A percentile compares a stretch with the other conserved stretches of the same genome.
phyloP scores from a whole-genome alignment of 2,113 vertebrate genomes.

The Candoia aspera region DNA sequence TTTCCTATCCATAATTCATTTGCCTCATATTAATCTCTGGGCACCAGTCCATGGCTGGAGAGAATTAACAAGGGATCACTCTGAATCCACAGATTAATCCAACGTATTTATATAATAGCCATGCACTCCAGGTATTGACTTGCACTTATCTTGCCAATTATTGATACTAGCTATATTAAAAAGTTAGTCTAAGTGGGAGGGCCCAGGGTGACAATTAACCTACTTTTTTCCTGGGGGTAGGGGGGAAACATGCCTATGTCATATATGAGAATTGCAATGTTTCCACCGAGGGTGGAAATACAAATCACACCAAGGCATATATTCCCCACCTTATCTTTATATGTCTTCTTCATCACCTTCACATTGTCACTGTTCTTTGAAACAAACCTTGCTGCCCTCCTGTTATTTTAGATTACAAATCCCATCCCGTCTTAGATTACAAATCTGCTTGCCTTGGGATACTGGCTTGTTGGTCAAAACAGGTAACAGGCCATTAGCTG shows the following conservation, averaged over 20 bases:
- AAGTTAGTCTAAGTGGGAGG: neutral
- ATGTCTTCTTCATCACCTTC: neutral
- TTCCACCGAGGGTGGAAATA: neutral
- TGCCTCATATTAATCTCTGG: neutral
- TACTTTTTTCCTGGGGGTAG: neutral
- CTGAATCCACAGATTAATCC: neutral
- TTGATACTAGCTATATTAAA: neutral
- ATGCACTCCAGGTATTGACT: neutral
- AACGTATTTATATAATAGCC: neutral
- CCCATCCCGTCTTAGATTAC: too few relatives aligned
- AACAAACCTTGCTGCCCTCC: neutral
- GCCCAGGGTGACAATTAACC: fast-evolving
- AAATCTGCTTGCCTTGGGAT: too few relatives aligned
- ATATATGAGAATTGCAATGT: neutral
- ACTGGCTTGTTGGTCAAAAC: too few relatives aligned
- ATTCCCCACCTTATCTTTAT: neutral
- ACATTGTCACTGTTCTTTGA: neutral
- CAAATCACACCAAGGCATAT: neutral
- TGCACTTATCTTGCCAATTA: neutral
- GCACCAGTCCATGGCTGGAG: neutral
- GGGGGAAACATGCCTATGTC: neutral
- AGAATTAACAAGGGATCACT: neutral
- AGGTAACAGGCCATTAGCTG: too few relatives aligned
- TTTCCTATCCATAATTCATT: neutral
- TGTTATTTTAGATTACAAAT: too few relatives aligned